Evolutionary conservation across 2,888 invertebrate genomes (phyloP).

Genomic region (Drosophila anomalipes): DNA sequence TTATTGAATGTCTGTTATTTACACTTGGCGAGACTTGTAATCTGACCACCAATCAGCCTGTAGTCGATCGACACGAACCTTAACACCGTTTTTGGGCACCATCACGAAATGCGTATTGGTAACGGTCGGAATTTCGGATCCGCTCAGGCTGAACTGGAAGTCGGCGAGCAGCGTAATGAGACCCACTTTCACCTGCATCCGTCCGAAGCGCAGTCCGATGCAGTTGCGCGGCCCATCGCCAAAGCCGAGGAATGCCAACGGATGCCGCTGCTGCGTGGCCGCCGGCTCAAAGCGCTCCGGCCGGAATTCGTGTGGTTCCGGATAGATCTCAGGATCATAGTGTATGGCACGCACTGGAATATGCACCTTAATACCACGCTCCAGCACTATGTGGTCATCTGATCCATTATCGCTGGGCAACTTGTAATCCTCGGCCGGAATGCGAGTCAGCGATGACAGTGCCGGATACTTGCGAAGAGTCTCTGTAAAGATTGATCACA

Average conservation of each 20-base stretch:
- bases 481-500: conserved; percentile 76
- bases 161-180: conserved; percentile 65
- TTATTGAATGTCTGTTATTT: conserved; percentile 36
- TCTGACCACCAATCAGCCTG: conserved; percentile 1
- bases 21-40: conserved; percentile 54
- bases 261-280: conserved; percentile 70
- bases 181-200: conserved; percentile 79
- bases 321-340: conserved; percentile 84
- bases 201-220: conserved; percentile 79
- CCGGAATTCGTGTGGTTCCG: conserved; percentile 84
- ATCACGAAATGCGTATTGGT: conserved; percentile 36
- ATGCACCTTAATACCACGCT: conserved; percentile 79
- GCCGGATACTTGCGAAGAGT: conserved; percentile 86
- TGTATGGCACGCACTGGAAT: conserved; percentile 85
- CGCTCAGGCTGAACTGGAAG: conserved; percentile 37
- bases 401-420: conserved; percentile 58
- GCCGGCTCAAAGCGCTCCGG: conserved; percentile 85
- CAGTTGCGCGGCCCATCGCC: conserved; percentile 83
- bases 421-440: conserved; percentile 78
- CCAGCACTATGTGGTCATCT: conserved; percentile 62
- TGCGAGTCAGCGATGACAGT: conserved; percentile 79
- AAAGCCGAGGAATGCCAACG: conserved; percentile 84
- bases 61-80: conserved; percentile 53
- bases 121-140: conserved; percentile 49
- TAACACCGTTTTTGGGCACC: conserved; percentile 55